Base-by-base conservation (phyloP, 2,113 vertebrate species). In the Tenrec ecaudatus region DNA sequence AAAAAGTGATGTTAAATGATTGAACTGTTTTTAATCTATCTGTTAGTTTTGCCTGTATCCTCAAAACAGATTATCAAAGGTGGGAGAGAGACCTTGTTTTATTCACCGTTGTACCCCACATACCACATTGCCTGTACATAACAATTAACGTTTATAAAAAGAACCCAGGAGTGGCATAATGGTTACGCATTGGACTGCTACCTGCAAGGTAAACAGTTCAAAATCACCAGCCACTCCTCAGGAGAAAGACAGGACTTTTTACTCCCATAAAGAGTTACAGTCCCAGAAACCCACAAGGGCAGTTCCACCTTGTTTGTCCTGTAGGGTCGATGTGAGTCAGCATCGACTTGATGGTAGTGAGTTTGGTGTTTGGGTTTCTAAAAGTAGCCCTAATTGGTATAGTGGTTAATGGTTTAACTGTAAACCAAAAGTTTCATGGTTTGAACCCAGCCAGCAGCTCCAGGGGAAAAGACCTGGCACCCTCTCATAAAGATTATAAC, bases 1-100 rank as follows among this genome's bases (percentile, higher is more conserved):
- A 88, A 93, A 71, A 91, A 71, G 31, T 43, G 22, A 15, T 82
- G 78, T 73, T 75, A 73, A 95, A 68, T 60, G 38, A 82, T 86
- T 91, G 76, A 93, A 89, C 86, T 87, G 15, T 60, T 60, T 23
- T 76, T 91, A 86, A 73, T 76, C 16, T 17, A 17, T 73, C 29
- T 87, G 68, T 84, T 88, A 93, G 14, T 85, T 90, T 36, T 60
- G 23, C 9, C 40, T 88, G 20, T 79, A 6, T 76, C 53, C 53
- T 95, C 66, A 91, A 88, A 95, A 90, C 69, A 82, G 27, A 36
- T 82, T 68, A 77, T 94, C 47, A 80, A 47, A 77, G 23, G 27
- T 89, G 38, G 68, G 76, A 93, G 58, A 11, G 76, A 93, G 58
- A 11, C 40, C 40, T 86, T 86, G 86, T 29, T 94, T 90, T 90